Percentiles rank a stretch among this genome's conserved stretches.
phyloP scores from a whole-genome alignment of 2,113 vertebrate genomes.

The Serinus canaria region DNA sequence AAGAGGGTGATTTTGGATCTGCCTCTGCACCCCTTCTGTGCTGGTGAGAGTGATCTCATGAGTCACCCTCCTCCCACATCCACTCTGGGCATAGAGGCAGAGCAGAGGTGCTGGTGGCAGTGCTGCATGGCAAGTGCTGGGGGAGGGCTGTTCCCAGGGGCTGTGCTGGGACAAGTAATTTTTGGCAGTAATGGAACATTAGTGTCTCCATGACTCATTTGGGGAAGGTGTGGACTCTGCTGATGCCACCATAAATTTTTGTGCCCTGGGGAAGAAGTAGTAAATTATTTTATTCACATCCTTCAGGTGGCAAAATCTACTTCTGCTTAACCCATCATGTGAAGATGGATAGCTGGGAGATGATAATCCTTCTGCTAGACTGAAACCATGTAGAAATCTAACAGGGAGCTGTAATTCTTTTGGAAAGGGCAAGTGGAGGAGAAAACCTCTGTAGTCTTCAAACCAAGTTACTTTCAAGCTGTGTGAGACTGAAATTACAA shows the following conservation, averaged over 20 bases:
- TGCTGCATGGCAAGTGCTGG: fast-evolving
- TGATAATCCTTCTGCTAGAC: background rate
- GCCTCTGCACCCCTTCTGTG: background rate
- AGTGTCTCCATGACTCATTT: background rate
- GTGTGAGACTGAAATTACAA: background rate
- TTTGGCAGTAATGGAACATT: background rate
- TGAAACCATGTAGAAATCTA: background rate
- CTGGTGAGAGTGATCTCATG: background rate
- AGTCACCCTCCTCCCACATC: background rate
- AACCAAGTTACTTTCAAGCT: background rate
- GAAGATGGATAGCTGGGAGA: background rate
- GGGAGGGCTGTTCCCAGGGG: background rate
- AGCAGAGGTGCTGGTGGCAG: background rate
- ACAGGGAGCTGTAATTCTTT: background rate
- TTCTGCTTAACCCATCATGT: background rate
- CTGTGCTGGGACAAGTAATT: fast-evolving
- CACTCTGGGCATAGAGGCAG: fast-evolving
- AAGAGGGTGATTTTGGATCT: background rate
- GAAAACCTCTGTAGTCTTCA: background rate
- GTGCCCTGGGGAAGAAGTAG: background rate
- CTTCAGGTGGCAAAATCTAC: background rate
- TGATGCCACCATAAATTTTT: background rate
- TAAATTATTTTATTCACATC: background rate
- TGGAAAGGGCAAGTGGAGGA: background rate
- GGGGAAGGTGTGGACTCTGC: background rate